These are phyloP conservation scores for Nanorana parkeri DNA, from an alignment of 2,113 vertebrate genomes.

Conservation along the genomic window DNA sequence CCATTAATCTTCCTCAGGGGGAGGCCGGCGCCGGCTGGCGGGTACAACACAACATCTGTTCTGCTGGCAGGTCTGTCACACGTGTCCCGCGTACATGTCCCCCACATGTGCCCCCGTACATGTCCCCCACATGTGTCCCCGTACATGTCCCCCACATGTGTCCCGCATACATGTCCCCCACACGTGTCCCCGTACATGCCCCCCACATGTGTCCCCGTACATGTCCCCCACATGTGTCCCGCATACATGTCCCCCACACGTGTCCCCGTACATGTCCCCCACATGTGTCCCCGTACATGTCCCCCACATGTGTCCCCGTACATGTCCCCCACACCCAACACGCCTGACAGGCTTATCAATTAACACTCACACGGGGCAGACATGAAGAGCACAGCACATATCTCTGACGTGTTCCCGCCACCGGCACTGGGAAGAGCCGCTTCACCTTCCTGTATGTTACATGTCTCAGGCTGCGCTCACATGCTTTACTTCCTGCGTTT, in stretches of 20 bases:
- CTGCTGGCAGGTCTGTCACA: neutral
- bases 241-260: neutral
- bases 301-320: neutral
- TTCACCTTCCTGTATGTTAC: too few species aligned
- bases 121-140: neutral
- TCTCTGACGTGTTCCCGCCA: too few species aligned
- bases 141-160: conserved; percentile 51
- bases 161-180: neutral
- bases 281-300: conserved; percentile 14
- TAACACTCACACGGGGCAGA: too few species aligned
- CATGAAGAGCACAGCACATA: too few species aligned
- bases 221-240: conserved; percentile 13
- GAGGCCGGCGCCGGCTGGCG: conserved; percentile 1
- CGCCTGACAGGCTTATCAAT: neutral
- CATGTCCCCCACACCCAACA: neutral
- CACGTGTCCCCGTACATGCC: conserved; percentile 6
- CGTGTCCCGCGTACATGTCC: conserved; percentile 10
- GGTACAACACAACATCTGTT: conserved; percentile 47
- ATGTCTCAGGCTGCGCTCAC: too few species aligned
- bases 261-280: too few species aligned
- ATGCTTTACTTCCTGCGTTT: too few species aligned
- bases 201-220: neutral
- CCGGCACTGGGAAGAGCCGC: too few species aligned
- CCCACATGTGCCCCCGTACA: conserved; percentile 6
- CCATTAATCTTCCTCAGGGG: conserved; percentile 49